Base-by-base conservation (phyloP, 2,888 invertebrate species). In the Drosophila kambysellisi region DNA sequence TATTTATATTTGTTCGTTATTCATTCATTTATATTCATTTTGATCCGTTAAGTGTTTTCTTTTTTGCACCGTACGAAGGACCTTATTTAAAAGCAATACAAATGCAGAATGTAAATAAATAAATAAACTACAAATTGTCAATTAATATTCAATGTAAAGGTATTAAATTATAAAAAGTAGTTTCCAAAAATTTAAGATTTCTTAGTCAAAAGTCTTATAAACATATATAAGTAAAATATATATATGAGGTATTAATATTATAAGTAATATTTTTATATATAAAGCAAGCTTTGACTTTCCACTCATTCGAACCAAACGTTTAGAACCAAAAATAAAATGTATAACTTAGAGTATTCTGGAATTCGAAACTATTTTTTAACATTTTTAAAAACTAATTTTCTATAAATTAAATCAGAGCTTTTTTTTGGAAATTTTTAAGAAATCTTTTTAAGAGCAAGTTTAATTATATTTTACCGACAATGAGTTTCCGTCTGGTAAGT, bases 401-500 rank as follows among this genome's bases (percentile, higher is more conserved):
- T 15, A 25, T 8, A 12, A 20, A 46, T 15, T 46, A 8, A 15
- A 4, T 8, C 4, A 25, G 15, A 46, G 7, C 20, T 15, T 46
- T 4, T 17, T 15, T 20, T 5, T 7, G 20, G 4, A 12, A 0
- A 20, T 8, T 46, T 15, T 25, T 15, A 15, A 15, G 15, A 46
- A 15, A 46, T 15, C 25, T 15, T 46, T 46, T 46, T 25, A 15
- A 25, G 12, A 4, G 46, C 8, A 46, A 20, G 7, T 15, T 12
- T 15, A 15, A 15, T 4, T 4, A 15, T 46, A 46, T 46, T 46
- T 25, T 8, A 25, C 12, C 33, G 9, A 35, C 30, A 25, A 54
- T 56, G 56, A 29, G n/a, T 29, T 12, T n/a, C 29, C 37, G n/a
- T 8, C 6, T 3, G 12, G 68, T 56, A 53, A 53, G 35, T 29